Evolutionary conservation across 2,113 vertebrate genomes (phyloP).

Genomic region (Sturnira hondurensis): DNA sequence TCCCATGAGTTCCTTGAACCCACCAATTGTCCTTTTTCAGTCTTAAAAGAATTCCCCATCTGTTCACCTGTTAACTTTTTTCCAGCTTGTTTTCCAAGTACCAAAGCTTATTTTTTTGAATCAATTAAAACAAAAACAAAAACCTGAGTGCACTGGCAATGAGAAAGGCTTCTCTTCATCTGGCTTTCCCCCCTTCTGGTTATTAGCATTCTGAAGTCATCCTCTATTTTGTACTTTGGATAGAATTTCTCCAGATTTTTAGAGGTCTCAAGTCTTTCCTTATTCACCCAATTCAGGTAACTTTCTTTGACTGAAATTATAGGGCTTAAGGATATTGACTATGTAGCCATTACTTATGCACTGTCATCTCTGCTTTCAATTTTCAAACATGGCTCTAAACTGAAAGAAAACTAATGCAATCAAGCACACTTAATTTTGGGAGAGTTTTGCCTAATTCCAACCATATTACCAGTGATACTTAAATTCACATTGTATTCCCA

Average conservation of each 20-base stretch:
- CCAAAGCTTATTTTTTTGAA: not conserved
- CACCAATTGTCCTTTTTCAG: not conserved
- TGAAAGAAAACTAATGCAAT: not conserved
- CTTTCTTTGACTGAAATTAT: not conserved
- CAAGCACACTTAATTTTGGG: constrained; percentile 8
- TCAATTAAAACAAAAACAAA: not conserved
- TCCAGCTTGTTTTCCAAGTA: not conserved
- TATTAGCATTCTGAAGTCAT: not conserved
- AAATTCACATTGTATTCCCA: not conserved
- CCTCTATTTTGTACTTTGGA: not conserved
- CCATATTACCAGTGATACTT: not conserved
- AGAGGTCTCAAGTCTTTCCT: not conserved
- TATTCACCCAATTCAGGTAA: not conserved
- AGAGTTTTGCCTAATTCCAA: not conserved
- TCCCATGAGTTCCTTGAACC: not conserved
- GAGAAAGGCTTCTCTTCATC: not conserved
- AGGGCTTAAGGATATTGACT: not conserved
- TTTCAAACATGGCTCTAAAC: constrained; percentile 9
- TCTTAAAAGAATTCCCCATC: not conserved
- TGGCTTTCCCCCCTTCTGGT: not conserved
- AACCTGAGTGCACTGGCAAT: not conserved
- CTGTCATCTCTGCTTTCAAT: not conserved
- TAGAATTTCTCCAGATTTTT: constrained; percentile 14
- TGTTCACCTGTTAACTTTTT: not conserved
- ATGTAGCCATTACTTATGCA: not conserved